Evolutionary conservation across 92 coral and sea anemone genomes (phyloP), one percentile per base, ranked within the genome.

Genomic region (Porites rus): DNA sequence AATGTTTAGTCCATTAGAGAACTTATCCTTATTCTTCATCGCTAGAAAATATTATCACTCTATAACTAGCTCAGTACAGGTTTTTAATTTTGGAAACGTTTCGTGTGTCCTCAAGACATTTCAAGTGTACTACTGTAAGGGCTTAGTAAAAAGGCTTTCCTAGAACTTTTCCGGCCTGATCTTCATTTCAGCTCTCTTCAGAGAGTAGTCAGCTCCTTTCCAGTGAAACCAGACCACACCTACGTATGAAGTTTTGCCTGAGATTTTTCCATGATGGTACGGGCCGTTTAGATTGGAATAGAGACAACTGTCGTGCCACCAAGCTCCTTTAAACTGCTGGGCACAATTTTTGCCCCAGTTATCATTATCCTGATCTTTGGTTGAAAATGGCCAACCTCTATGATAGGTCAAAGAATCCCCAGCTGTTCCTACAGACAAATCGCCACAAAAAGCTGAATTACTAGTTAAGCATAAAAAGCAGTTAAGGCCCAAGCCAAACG

Each of bases 301-400:
- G 28, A 65, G 82, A 22, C 88, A 84, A 52, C 0, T 0, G 0
- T 8, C 19, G 66, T 75, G 76, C 88, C 88, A 84, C 88, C 88
- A 84, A 22, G 71, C 82, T 7, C 88, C 88, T 53, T 75, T 84
- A 10, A 3, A 51, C 0, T 3, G 0, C 66, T 25, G 50, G 0
- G 88, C 88, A 65, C 88, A 84, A 75, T 75, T 65, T 8, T 63
- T 25, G 69, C 74, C 6, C 25, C 8, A 0, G 51, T 2, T 21
- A 43, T 84, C 88, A 65, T 84, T 84, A 16, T 84, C 82, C 25
- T 65, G 88, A 59, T 84, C 88, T 84, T 75, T 84, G 88, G 88
- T 84, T 21, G 88, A 5, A 60, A 84, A 84, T 6, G 79, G 38
- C 5, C 17, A 8, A 38, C 75, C 75, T 21, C 62, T 72, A 75